These are phyloP conservation scores for Lutjanus argentimaculatus DNA, from an alignment of 2,797 vertebrate species.

Conservation along the genomic window DNA sequence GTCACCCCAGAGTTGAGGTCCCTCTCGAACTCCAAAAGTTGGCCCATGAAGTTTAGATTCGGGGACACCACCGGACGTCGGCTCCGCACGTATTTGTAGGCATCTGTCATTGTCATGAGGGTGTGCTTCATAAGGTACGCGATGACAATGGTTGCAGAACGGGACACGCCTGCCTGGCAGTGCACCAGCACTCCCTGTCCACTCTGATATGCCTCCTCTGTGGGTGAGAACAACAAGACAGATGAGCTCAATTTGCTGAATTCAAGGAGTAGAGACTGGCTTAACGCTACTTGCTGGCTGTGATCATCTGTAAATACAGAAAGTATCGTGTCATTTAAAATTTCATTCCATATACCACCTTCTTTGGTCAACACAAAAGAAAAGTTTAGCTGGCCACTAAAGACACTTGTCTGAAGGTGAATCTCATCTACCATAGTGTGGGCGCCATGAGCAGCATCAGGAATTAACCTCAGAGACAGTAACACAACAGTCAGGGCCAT, in stretches of 20 bases:
- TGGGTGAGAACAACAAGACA: constrained; percentile 42
- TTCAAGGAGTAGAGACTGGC: background rate
- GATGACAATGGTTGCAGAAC: constrained; percentile 92
- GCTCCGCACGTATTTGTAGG: constrained; percentile 92
- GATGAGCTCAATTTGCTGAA: constrained; percentile 18
- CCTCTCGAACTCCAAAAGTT: constrained; percentile 91
- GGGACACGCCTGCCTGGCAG: constrained; percentile 93
- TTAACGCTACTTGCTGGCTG: background rate
- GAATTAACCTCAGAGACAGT: background rate
- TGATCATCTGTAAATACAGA: background rate
- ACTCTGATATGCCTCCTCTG: constrained; percentile 92
- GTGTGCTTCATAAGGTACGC: constrained; percentile 96
- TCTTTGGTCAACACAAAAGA: background rate
- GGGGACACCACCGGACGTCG: constrained; percentile 91
- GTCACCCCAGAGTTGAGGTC: constrained; percentile 92
- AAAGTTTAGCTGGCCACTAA: background rate
- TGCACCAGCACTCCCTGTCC: constrained; percentile 90
- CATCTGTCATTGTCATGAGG: constrained; percentile 93
- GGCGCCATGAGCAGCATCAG: background rate
- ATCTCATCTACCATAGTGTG: constrained; percentile 3
- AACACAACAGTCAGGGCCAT: background rate
- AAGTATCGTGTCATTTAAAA: background rate
- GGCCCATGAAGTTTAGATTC: constrained; percentile 94
- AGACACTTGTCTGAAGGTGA: constrained; percentile 18
- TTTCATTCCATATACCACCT: background rate